These are phyloP conservation scores for Myrmophylax atrothorax DNA, from an alignment of 2,113 vertebrate genomes.

Conservation along the genomic window DNA sequence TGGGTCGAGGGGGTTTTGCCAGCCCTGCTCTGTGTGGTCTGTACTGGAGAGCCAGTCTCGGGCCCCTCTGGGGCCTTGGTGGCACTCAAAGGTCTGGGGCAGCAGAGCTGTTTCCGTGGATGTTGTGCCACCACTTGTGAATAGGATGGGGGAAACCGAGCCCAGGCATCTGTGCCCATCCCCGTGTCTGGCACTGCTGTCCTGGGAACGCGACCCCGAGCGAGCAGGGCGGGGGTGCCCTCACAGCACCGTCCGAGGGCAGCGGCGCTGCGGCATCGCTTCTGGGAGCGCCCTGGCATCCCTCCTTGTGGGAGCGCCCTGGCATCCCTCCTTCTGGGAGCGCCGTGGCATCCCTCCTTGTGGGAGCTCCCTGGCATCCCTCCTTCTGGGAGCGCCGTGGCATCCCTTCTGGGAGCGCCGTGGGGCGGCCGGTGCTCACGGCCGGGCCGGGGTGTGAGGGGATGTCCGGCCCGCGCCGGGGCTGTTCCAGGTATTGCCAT, in stretches of 20 bases:
- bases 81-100: neutral
- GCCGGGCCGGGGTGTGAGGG: too few relatives aligned
- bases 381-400: too few relatives aligned
- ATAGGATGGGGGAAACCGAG: fast-evolving
- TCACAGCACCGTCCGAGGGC: neutral
- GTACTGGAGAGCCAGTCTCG: neutral
- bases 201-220: neutral
- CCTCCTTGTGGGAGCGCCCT: too few relatives aligned
- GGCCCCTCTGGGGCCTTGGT: too few relatives aligned
- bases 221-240: neutral
- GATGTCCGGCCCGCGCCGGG: too few relatives aligned
- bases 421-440: too few relatives aligned
- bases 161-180: fast-evolving
- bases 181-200: fast-evolving
- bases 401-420: too few relatives aligned
- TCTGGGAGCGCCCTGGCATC: too few relatives aligned
- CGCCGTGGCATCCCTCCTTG: fast-evolving
- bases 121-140: fast-evolving
- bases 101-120: neutral
- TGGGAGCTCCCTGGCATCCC: too few relatives aligned
- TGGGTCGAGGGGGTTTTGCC: neutral
- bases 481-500: too few relatives aligned
- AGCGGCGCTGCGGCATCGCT: too few relatives aligned
- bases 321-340: too few relatives aligned
- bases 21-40: neutral